Evolutionary conservation across 1,140 invertebrate species (phyloP).

Genomic region (Conus betulinus): DNA sequence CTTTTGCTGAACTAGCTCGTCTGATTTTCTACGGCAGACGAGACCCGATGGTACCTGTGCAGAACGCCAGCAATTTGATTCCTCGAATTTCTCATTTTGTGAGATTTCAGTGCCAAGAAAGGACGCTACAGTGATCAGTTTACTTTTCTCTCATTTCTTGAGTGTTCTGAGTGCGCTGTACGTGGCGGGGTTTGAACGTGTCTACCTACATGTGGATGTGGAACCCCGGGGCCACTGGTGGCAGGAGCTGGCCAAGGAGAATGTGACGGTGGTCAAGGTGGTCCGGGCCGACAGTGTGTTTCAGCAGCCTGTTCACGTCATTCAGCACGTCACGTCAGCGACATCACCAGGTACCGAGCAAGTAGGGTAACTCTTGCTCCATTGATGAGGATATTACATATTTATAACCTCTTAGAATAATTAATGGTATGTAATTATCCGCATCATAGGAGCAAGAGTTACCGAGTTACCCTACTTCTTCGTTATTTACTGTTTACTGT

Average conservation of each 20-base stretch:
- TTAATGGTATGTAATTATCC: too few species aligned
- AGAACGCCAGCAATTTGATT: background rate
- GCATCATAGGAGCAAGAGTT: too few species aligned
- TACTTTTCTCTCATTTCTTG: background rate
- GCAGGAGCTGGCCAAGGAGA: slow-evolving; percentile 28
- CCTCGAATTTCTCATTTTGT: slow-evolving; percentile 36
- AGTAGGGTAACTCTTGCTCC: too few species aligned
- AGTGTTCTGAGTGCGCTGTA: slow-evolving; percentile 31
- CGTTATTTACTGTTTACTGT: too few species aligned
- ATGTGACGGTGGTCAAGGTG: slow-evolving; percentile 28
- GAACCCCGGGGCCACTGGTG: slow-evolving; percentile 30
- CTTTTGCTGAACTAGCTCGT: slow-evolving; percentile 23
- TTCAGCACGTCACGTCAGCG: background rate
- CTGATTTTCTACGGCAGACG: slow-evolving; percentile 31
- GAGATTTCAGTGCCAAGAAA: background rate
- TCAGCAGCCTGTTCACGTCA: slow-evolving; percentile 14
- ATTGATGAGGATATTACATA: too few species aligned
- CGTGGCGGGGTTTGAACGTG: slow-evolving; percentile 23
- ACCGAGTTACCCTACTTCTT: too few species aligned
- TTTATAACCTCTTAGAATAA: too few species aligned
- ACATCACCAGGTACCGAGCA: background rate
- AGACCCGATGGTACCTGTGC: background rate
- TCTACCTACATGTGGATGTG: slow-evolving; percentile 28
- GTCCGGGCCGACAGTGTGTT: background rate
- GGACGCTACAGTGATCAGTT: background rate